phyloP scores from a whole-genome alignment of 2,113 vertebrate species.

The Pterocles orientalis region DNA sequence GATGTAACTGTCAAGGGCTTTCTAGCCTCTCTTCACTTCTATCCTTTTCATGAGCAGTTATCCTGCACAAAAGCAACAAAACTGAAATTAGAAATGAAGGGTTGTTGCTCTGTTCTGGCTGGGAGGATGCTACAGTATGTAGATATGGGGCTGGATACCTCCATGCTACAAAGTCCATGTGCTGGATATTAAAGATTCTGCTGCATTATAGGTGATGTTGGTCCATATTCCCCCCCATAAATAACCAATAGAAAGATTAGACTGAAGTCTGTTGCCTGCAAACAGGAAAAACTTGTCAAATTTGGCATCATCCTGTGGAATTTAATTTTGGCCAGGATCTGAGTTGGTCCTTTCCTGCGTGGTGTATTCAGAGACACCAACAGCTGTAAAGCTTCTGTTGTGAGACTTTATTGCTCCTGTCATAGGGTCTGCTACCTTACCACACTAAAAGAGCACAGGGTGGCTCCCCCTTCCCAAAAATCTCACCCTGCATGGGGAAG shows the following conservation, averaged over 20 bases:
- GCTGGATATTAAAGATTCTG: not conserved
- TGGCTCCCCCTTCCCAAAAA: not conserved
- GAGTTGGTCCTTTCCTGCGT: rapidly evolving
- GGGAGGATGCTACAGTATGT: not conserved
- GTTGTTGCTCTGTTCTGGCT: not conserved
- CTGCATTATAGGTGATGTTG: not conserved
- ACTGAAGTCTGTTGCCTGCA: not conserved
- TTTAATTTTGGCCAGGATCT: not conserved
- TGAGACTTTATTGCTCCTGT: not conserved
- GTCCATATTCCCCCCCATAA: not conserved
- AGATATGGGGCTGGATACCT: not conserved
- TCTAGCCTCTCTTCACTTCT: not conserved
- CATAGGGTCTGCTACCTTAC: not conserved
- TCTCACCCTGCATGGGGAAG: not conserved
- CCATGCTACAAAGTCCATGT: no score
- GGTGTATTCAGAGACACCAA: not conserved
- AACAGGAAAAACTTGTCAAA: not conserved
- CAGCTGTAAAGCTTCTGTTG: not conserved
- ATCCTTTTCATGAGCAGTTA: not conserved
- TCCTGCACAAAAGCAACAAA: not conserved
- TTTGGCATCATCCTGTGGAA: not conserved
- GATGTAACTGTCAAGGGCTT: not conserved
- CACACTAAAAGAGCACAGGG: not conserved
- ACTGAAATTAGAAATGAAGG: not conserved
- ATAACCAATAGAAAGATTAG: not conserved